Conservation (phyloP, 37 sponge, comb jelly and placozoan species). For the Haliclona indistincta region DNA sequence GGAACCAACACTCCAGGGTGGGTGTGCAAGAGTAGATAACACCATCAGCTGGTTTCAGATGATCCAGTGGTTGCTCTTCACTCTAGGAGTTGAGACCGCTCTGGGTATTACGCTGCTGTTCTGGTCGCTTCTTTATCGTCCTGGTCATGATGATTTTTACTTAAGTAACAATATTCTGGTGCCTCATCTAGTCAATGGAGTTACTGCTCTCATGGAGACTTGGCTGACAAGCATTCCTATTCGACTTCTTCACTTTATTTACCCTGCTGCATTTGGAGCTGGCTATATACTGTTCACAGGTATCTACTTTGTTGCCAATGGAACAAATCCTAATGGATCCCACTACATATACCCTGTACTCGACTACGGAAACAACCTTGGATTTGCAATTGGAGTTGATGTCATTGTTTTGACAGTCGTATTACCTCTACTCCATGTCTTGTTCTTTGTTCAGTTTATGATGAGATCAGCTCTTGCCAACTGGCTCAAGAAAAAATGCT, state of each 20-base stretch:
- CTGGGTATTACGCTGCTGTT: constrained; percentile 34
- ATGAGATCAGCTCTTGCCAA: too few relatives aligned
- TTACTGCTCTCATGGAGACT: constrained; percentile 49
- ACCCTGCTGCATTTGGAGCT: constrained; percentile 8
- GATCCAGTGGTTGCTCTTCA: constrained; percentile 56
- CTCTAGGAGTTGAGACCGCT: constrained; percentile 18
- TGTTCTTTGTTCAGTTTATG: constrained; percentile 8
- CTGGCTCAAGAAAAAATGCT: constrained; percentile 11
- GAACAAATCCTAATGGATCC: constrained; percentile 21
- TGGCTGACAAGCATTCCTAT: constrained; percentile 28
- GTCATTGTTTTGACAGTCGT: constrained; percentile 12
- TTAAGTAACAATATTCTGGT: too few relatives aligned
- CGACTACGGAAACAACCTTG: constrained; percentile 52
- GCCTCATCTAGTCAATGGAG: constrained; percentile 52
- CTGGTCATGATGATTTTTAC: too few relatives aligned
- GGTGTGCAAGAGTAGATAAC: constrained; percentile 10
- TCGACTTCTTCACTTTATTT: constrained; percentile 40
- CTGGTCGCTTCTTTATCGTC: constrained; percentile 43
- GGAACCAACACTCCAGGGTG: background rate
- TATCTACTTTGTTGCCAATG: constrained; percentile 58
- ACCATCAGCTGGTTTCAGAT: constrained; percentile 63
- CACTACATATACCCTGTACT: constrained; percentile 49
- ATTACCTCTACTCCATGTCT: constrained; percentile 49
- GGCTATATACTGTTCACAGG: constrained; percentile 52
- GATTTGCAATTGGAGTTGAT: constrained; percentile 11